These are phyloP conservation scores for Octodonta nipae DNA, from an alignment of 2,888 invertebrate species.

Conservation along the genomic window DNA sequence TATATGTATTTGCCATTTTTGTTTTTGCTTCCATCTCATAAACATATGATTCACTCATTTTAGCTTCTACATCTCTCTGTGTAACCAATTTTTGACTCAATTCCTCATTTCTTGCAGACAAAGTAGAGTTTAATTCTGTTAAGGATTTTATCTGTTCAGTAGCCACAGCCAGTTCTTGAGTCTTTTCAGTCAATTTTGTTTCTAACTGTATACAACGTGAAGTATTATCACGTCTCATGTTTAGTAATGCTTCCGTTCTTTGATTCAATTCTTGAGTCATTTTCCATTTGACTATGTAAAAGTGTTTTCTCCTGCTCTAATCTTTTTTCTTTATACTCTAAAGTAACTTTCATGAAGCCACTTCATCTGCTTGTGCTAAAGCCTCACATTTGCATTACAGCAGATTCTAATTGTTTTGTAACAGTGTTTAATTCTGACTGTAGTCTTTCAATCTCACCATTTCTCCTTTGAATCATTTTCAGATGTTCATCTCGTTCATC, in stretches of 20 bases:
- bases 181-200: constrained; percentile 61
- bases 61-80: constrained; percentile 48
- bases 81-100: constrained; percentile 56
- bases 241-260: constrained; percentile 64
- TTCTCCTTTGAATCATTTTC: constrained; percentile 56
- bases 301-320: constrained; percentile 70
- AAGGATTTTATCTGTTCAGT: constrained; percentile 55
- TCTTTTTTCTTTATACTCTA: constrained; percentile 71
- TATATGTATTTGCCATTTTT: constrained; percentile 71
- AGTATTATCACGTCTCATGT: constrained; percentile 60
- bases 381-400: constrained; percentile 70
- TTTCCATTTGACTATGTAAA: constrained; percentile 63
- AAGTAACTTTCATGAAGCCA: constrained; percentile 65
- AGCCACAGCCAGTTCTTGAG: constrained; percentile 63
- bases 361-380: constrained; percentile 62
- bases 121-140: constrained; percentile 54
- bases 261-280: constrained; percentile 66
- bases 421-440: constrained; percentile 54
- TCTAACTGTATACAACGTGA: constrained; percentile 53
- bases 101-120: constrained; percentile 54
- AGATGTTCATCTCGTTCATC: constrained; percentile 65
- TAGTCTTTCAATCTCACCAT: constrained; percentile 58
- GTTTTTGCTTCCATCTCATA: constrained; percentile 78
- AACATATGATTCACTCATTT: constrained; percentile 52
- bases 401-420: constrained; percentile 59